Conservation (phyloP, 2,797 vertebrate genomes). For the Phrynocephalus vlangalii region DNA sequence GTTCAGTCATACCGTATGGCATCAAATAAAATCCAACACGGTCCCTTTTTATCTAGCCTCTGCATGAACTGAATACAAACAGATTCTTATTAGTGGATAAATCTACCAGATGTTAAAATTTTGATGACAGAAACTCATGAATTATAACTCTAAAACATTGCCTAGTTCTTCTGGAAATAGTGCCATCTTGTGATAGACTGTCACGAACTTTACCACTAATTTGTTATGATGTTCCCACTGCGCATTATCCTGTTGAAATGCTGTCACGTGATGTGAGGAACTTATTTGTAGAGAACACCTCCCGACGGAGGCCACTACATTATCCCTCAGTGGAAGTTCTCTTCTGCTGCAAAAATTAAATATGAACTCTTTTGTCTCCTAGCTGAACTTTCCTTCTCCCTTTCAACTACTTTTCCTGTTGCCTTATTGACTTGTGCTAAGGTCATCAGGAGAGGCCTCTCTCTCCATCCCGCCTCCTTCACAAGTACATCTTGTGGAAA, state of each 20-base stretch:
- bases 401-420: neutral
- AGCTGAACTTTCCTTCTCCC: neutral
- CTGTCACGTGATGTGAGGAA: neutral
- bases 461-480: no score
- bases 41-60: neutral
- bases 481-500: no score
- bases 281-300: neutral
- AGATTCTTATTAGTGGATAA: neutral
- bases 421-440: neutral
- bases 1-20: slow-evolving; percentile 41
- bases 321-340: neutral
- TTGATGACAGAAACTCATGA: neutral
- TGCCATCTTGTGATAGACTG: neutral
- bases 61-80: slow-evolving; percentile 8
- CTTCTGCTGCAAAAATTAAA: neutral
- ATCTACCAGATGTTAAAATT: neutral
- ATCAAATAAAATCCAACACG: slow-evolving; percentile 6
- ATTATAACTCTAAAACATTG: neutral
- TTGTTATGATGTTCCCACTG: neutral
- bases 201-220: neutral
- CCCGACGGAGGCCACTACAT: neutral
- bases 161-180: neutral
- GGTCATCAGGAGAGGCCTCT: no score
- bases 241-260: neutral
- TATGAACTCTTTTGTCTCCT: neutral